Evolutionary conservation across 2,888 invertebrate genomes (phyloP), one percentile per base, ranked within the genome.

Genomic region (Ectemnius cavifrons): DNA sequence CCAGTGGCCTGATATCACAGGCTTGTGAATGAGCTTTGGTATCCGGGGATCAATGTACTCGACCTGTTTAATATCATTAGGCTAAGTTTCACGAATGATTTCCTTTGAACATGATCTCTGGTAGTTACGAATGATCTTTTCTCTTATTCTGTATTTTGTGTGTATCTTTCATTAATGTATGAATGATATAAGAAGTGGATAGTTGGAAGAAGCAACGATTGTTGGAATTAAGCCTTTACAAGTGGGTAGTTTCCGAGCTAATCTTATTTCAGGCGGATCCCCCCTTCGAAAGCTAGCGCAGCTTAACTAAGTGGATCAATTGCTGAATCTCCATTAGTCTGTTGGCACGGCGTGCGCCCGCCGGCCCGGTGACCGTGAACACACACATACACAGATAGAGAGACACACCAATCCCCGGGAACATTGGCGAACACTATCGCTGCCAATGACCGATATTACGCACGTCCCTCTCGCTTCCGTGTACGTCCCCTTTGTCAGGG

Each of bases 361-460:
- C 78, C 86, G 85, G 74, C 74, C 79, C 78, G 76, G 78, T 83
- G 86, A 83, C 84, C 87, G 73, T 87, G 87, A 87, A 88, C 79
- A 84, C 84, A 86, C 83, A 87, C 37, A 37, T 4, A 37, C 8
- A 37, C 37, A 23, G 23, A 23, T 0, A 23, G 23, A 23, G 23
- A 23, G 23, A 23, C 6, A 37, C 37, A 37, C 11, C 5, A 1
- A 37, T 85, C 86, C 85, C 85, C 82, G 79, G 83, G 82, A 83
- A 84, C 80, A 76, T 83, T 84, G 83, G 78, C 83, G 82, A 80
- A 85, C 84, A 86, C 85, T 85, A 84, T 86, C 85, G 77, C 87
- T 86, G 87, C 88, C 89, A 88, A 89, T 89, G 89, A 86, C 87
- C 87, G 87, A 87, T 89, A 89, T 88, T 86, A 87, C 85, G 84